Percentiles rank a stretch among this genome's conserved stretches.
These are phyloP conservation scores for Apodemia duryi DNA, from an alignment of 2,888 invertebrate species.

Conservation along the genomic window DNA sequence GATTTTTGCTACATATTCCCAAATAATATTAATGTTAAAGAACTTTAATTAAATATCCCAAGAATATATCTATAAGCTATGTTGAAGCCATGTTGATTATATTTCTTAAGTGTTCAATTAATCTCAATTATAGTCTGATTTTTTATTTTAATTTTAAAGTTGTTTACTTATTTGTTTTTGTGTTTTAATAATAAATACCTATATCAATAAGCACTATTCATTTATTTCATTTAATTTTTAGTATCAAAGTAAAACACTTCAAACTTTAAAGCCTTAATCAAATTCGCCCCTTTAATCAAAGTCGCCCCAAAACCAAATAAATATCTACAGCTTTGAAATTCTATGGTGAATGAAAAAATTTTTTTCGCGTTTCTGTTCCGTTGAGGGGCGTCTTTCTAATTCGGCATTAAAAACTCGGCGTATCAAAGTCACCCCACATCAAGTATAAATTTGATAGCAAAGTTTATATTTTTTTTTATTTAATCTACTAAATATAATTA, in stretches of 20 bases:
- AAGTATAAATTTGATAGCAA: too few relatives aligned
- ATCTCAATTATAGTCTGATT: constrained; percentile 2
- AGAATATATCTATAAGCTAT: not conserved
- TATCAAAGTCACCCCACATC: too few relatives aligned
- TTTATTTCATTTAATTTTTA: not conserved
- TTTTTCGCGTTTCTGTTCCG: not conserved
- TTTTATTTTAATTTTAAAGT: not conserved
- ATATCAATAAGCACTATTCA: not conserved
- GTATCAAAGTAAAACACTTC: not conserved
- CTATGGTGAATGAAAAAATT: not conserved
- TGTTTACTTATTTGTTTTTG: not conserved
- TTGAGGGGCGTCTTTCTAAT: too few relatives aligned
- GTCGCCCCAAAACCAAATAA: not conserved
- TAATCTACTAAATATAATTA: too few relatives aligned
- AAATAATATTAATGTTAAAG: not conserved
- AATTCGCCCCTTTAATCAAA: not conserved
- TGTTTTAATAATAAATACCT: constrained; percentile 2
- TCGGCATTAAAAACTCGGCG: too few relatives aligned
- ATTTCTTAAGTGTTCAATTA: not conserved
- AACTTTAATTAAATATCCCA: not conserved
- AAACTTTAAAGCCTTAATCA: not conserved
- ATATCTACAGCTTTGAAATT: not conserved
- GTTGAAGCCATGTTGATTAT: constrained; percentile 4
- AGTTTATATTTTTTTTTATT: too few relatives aligned
- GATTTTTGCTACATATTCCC: constrained; percentile 5